Percentiles rank a stretch among this genome's conserved stretches.
Evolutionary conservation across 2,888 invertebrate species (phyloP).

Genomic region (Dolomedes plantarius): DNA sequence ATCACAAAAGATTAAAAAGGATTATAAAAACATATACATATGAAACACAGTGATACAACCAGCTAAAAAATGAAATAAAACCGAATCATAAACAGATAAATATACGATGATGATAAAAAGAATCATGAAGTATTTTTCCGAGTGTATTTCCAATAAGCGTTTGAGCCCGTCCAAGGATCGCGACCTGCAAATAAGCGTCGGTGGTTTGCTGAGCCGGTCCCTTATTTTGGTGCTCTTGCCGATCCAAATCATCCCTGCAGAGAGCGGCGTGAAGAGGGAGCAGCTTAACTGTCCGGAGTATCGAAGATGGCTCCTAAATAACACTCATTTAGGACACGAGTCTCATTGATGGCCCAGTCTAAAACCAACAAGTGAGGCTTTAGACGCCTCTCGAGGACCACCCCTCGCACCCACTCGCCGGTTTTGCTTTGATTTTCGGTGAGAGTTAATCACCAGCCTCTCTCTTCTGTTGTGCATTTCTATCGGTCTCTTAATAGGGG

Average conservation of each 20-base stretch:
- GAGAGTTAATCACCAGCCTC: conserved; percentile 61
- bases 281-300: conserved; percentile 70
- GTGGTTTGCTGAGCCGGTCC: not conserved
- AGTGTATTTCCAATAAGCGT: too few species aligned
- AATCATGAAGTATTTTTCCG: too few species aligned
- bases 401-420: conserved; percentile 43
- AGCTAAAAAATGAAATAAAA: too few species aligned
- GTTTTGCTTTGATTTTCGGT: conserved; percentile 49
- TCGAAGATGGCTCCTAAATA: conserved; percentile 71
- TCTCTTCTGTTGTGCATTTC: conserved; percentile 48
- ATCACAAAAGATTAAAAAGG: too few species aligned
- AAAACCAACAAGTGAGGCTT: conserved; percentile 71
- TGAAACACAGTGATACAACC: too few species aligned
- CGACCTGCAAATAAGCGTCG: conserved; percentile 30
- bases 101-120: too few species aligned
- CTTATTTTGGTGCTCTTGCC: conserved; percentile 65
- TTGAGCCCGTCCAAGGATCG: too few species aligned
- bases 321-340: conserved; percentile 68
- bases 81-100: too few species aligned
- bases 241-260: conserved; percentile 60
- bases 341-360: conserved; percentile 62
- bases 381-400: conserved; percentile 65
- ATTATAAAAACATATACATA: too few species aligned
- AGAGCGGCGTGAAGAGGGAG: conserved; percentile 65
- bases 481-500: conserved; percentile 28